These are phyloP conservation scores for Ctenosaura bakeri DNA, from an alignment of 2,797 vertebrate genomes.

Conservation along the genomic window DNA sequence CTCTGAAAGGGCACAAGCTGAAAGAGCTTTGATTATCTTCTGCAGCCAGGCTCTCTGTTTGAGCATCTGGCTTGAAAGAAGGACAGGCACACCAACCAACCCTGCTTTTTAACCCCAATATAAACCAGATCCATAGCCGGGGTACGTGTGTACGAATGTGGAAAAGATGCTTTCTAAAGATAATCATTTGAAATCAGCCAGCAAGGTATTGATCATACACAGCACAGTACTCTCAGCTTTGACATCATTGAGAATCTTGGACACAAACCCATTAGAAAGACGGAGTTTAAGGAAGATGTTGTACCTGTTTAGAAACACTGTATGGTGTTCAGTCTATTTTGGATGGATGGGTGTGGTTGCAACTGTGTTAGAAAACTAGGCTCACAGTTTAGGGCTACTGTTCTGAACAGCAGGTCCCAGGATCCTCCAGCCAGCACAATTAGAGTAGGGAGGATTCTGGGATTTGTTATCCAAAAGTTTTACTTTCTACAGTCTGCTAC, in stretches of 20 bases:
- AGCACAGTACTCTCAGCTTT: neutral
- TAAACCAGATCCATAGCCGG: accelerated
- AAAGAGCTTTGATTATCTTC: slow-evolving; percentile 50
- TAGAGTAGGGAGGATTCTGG: no score
- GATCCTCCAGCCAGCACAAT: no score
- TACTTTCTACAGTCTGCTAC: no score
- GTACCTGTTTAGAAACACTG: neutral
- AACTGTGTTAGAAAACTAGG: no score
- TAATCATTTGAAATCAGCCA: neutral
- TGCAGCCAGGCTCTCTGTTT: neutral
- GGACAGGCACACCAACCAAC: slow-evolving; percentile 20
- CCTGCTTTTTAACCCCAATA: neutral
- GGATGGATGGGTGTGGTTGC: no score
- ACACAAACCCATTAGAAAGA: no score
- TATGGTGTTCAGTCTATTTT: neutral
- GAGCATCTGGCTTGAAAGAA: neutral
- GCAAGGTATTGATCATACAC: neutral
- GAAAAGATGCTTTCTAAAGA: neutral
- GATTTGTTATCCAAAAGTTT: no score
- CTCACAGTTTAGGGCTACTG: no score
- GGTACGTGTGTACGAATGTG: no score
- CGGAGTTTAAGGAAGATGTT: neutral
- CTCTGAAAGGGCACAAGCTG: slow-evolving; percentile 31
- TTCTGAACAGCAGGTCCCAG: no score
- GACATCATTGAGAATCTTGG: no score